Base-by-base conservation (phyloP, 92 coral and sea anemone genomes). In the Siderastrea siderea region DNA sequence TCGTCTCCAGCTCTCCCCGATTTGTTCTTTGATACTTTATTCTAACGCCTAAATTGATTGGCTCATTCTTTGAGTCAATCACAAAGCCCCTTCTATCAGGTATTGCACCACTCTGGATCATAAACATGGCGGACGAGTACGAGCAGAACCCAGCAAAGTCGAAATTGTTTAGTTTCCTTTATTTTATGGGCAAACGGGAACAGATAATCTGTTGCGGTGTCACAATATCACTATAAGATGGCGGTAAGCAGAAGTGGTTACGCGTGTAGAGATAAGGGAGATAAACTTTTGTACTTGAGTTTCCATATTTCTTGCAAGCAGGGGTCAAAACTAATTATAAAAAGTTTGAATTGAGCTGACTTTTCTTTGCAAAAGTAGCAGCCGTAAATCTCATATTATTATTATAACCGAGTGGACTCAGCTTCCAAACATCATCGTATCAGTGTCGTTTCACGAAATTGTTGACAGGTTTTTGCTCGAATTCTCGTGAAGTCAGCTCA, bases 141-240 rank as follows among this genome's bases (percentile, higher is more conserved):
- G 60, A 7, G 51, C 58, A 46, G 12, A 53, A 8, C 55, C 9
- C 5, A 1, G 15, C 7, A 12, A 13, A 43, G 47, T n/a, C 26
- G 59, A 58, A 47, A 55, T 15, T 38, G 16, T 12, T 51, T 48
- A 19, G 38, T 62, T 73, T 74, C 71, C 72, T 69, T 54, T 87
- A 84, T 55, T 92, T 89, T 49, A 71, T 81, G 51, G 93, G 79
- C 57, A 89, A 83, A 51, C 52, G 60, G 81, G 74, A 63, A 50
- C 67, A 89, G 6, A 16, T 86, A 46, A 92, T 90, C 44, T 92
- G 95, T 87, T 96, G 91, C 88, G 99, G 99, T 72, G 79, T 96
- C 88, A 96, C 99, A 71, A 94, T 93, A 91, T 96, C 99, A 83
- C 97, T 96, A 92, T 96, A 96, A 86, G 99, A 96, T 96, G 99